These are phyloP conservation scores for Lota lota DNA, from an alignment of 2,113 vertebrate species.

Conservation along the genomic window DNA sequence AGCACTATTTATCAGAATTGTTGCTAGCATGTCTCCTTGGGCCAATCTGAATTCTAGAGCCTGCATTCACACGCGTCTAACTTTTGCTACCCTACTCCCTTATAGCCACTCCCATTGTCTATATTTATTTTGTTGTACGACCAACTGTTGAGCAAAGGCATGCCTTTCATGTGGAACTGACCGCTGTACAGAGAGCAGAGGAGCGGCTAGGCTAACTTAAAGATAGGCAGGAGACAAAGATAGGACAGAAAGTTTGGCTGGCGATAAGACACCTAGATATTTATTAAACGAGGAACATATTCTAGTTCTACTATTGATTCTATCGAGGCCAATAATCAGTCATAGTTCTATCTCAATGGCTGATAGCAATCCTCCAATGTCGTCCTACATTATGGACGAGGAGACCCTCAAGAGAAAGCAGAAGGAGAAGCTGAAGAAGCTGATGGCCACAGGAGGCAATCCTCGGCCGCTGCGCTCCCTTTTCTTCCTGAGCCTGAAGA, in stretches of 20 bases:
- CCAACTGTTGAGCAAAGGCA: conserved; percentile 58
- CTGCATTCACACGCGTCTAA: background rate
- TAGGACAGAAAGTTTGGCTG: background rate
- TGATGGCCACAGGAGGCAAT: conserved; percentile 79
- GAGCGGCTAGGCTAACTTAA: background rate
- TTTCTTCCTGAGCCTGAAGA: conserved; percentile 85
- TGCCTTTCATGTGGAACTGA: conserved; percentile 24
- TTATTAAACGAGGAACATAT: background rate
- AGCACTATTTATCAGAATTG: background rate
- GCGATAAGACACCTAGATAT: background rate
- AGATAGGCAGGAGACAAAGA: conserved; percentile 15
- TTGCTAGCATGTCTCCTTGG: background rate
- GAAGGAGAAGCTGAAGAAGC: conserved; percentile 87
- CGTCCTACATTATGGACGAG: conserved; percentile 78
- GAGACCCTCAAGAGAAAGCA: conserved; percentile 81
- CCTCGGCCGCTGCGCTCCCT: conserved; percentile 86
- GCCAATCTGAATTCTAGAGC: background rate
- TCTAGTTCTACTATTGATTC: background rate
- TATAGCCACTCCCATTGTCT: conserved; percentile 57
- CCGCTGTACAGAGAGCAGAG: conserved; percentile 21
- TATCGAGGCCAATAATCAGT: no score
- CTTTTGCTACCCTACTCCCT: background rate
- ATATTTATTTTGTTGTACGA: conserved; percentile 64
- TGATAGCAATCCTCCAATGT: conserved; percentile 54
- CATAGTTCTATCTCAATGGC: conserved; percentile 65